Evolutionary conservation across 2,797 vertebrate genomes (phyloP).

Genomic region (Onychomys leucogaster): DNA sequence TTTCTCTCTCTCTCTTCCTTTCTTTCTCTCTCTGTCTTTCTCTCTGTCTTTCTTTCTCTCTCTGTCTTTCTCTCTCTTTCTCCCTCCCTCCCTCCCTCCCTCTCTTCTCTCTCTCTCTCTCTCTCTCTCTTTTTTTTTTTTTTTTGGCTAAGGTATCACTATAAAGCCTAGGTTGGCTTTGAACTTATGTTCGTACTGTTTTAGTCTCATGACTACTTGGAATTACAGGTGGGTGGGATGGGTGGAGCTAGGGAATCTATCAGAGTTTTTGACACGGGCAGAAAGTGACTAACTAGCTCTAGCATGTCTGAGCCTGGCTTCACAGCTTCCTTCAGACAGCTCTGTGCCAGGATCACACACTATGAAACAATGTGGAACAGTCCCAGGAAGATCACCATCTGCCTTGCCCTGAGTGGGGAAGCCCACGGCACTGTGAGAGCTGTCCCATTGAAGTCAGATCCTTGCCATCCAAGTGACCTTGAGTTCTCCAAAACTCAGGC

Average conservation of each 20-base stretch:
- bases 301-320: neutral
- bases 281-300: slow-evolving; percentile 31
- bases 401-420: neutral
- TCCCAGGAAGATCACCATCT: neutral
- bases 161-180: neutral
- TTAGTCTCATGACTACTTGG: neutral
- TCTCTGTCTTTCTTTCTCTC: no score
- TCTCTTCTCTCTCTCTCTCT: no score
- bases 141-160: neutral
- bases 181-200: neutral
- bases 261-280: slow-evolving; percentile 48
- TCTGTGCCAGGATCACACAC: neutral
- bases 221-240: neutral
- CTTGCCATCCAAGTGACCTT: neutral
- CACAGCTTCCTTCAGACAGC: neutral
- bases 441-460: neutral
- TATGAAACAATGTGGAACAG: slow-evolving; percentile 34
- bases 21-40: no score
- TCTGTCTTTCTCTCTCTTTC: no score
- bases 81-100: no score
- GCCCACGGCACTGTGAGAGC: neutral
- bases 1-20: no score
- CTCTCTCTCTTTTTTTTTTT: no score
- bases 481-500: neutral
- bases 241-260: neutral